phyloP scores from a whole-genome alignment of 2,113 vertebrate species.

The Ranitomeya variabilis region DNA sequence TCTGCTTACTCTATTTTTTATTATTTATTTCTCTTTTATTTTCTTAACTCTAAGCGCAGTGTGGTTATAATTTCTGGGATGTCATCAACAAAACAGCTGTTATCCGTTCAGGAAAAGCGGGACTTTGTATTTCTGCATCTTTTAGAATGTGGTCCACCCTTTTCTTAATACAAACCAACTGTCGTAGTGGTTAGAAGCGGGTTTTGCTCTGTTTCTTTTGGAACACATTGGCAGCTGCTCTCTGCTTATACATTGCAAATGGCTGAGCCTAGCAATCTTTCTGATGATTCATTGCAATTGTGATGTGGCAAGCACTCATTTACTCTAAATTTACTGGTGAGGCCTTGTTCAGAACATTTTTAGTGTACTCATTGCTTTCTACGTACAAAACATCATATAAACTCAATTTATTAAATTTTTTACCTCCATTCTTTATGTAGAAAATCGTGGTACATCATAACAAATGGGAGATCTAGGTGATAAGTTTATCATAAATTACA shows the following conservation, averaged over 20 bases:
- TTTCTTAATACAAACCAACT: constrained; percentile 55
- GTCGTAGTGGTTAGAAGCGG: constrained; percentile 15
- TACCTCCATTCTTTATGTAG: neutral
- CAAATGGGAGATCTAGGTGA: neutral
- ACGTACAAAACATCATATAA: neutral
- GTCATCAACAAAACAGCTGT: constrained; percentile 36
- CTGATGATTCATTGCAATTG: neutral
- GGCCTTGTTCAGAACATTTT: neutral
- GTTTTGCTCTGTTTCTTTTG: constrained; percentile 60
- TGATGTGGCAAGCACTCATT: constrained; percentile 62
- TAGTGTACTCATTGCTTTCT: neutral
- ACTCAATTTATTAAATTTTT: neutral
- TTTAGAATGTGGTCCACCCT: constrained; percentile 39
- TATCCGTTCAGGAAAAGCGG: constrained; percentile 4
- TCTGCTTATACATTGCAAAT: constrained; percentile 54
- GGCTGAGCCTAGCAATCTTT: constrained; percentile 58
- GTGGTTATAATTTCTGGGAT: constrained; percentile 26
- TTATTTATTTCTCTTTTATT: neutral
- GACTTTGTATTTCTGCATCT: constrained; percentile 33
- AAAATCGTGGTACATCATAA: neutral
- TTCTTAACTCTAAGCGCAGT: neutral
- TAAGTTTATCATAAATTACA: neutral
- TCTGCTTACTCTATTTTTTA: neutral
- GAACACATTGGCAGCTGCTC: constrained; percentile 55
- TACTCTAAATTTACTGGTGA: neutral